phyloP scores from a whole-genome alignment of 2,797 vertebrate species.

The Cyclura pinguis region DNA sequence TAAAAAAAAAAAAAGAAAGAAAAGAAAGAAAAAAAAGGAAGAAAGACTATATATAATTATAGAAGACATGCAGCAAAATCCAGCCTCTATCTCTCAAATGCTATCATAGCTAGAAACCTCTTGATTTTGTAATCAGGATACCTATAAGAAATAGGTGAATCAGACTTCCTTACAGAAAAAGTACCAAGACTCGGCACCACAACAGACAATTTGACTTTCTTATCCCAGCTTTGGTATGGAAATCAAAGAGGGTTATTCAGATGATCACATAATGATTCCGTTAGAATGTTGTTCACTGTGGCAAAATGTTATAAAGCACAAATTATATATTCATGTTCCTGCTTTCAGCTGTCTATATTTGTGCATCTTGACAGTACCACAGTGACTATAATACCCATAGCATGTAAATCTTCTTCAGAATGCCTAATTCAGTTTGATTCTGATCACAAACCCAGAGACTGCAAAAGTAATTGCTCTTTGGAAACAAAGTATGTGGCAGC shows the following conservation, averaged over 20 bases:
- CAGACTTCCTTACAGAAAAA: too few relatives aligned
- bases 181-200: too few relatives aligned
- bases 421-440: not conserved
- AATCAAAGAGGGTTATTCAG: not conserved
- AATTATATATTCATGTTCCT: not conserved
- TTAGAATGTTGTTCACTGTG: not conserved
- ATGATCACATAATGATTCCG: not conserved
- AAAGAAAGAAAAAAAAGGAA: not conserved
- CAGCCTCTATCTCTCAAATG: too few relatives aligned
- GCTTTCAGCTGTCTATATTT: not conserved
- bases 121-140: too few relatives aligned
- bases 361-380: not conserved
- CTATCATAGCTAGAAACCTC: too few relatives aligned
- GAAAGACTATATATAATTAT: not conserved
- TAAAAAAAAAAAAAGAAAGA: not conserved
- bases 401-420: not conserved
- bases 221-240: not conserved
- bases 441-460: not conserved
- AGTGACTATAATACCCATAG: not conserved
- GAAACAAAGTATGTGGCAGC: not conserved
- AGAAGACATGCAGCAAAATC: not conserved
- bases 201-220: too few relatives aligned
- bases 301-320: not conserved
- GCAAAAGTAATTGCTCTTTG: not conserved
- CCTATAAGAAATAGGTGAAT: too few relatives aligned